Base-by-base conservation (phyloP, 2,113 vertebrate species). In the Arothron firmamentum region DNA sequence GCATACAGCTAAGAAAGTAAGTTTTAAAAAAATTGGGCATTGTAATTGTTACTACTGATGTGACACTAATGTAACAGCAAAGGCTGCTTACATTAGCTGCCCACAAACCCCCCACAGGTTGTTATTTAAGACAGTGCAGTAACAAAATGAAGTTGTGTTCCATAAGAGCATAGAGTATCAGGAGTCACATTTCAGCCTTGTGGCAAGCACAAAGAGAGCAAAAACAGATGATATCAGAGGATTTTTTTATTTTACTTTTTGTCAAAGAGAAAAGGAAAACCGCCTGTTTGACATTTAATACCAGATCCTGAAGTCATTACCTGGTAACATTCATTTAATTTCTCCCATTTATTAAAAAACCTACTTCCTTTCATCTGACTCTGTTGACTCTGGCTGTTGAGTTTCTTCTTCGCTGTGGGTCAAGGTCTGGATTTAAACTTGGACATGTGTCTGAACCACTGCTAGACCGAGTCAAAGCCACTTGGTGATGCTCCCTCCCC, bases 381-480 rank as follows among this genome's bases (percentile, higher is more conserved):
- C 19, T 28, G n/a, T 20, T 51, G 5, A 25, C 8, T 21, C 21
- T 47, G 21, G 19, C n/a, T 47, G 18, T n/a, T 41, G 23, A 49
- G 52, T 51, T 56, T 4, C 21, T 55, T 34, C 7, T 64, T n/a
- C 4, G 14, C 23, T 3, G 1, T 20, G 42, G 50, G n/a, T 60
- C 41, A 56, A 16, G 15, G 51, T 50, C 19, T 17, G n/a, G 42
- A 0, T 13, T 59, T 55, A 51, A 74, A 65, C 55, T 61, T 79
- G 59, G 58, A 77, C 70, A 51, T 75, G 21, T 78, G 47, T 28
- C 5, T 66, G 45, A 75, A 65, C 23, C 6, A n/a, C 38, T 56
- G 47, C 48, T 62, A 72, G 43, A 65, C 46, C 19, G 9, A 57
- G 64, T 65, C 62, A 73, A 38, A 59, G 34, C 62, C 59, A 56